Conservation (phyloP, 2,888 invertebrate species). For the Parnassius glacialis region DNA sequence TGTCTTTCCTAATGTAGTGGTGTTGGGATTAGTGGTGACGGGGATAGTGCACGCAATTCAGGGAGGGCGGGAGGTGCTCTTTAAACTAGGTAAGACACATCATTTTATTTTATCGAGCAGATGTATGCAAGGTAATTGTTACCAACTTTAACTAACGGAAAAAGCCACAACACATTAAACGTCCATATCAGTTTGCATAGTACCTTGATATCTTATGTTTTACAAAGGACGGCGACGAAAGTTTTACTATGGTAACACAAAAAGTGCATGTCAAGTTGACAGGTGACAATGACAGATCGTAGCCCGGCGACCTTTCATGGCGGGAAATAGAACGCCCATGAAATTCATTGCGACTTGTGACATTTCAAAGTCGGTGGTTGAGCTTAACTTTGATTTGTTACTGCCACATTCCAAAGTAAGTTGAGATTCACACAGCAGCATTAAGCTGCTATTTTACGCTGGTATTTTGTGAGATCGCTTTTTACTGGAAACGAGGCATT, state of each 20-base stretch:
- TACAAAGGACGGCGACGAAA: slow-evolving; percentile 16
- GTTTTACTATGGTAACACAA: slow-evolving; percentile 25
- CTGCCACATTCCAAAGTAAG: not conserved
- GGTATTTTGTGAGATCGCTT: too few relatives aligned
- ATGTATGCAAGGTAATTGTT: too few relatives aligned
- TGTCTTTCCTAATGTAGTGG: too few relatives aligned
- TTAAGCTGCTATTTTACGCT: too few relatives aligned
- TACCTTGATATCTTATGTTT: slow-evolving; percentile 8
- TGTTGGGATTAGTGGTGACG: too few relatives aligned
- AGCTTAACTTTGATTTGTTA: slow-evolving; percentile 17
- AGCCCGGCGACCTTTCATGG: slow-evolving; percentile 31
- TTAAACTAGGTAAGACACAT: too few relatives aligned
- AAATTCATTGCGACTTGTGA: slow-evolving; percentile 29
- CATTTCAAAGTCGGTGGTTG: slow-evolving; percentile 30
- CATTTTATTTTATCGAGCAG: too few relatives aligned
- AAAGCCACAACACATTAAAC: too few relatives aligned
- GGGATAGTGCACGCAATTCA: too few relatives aligned
- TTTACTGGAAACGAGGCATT: too few relatives aligned
- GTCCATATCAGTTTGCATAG: slow-evolving; percentile 4
- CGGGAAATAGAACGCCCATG: slow-evolving; percentile 27
- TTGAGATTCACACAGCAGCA: not conserved
- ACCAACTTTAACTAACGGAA: too few relatives aligned
- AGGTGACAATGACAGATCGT: slow-evolving; percentile 35
- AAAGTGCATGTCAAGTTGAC: slow-evolving; percentile 32
- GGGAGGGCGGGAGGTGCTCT: too few relatives aligned